Conservation (phyloP, 2,888 invertebrate species). For the Ceraclea dissimilis region DNA sequence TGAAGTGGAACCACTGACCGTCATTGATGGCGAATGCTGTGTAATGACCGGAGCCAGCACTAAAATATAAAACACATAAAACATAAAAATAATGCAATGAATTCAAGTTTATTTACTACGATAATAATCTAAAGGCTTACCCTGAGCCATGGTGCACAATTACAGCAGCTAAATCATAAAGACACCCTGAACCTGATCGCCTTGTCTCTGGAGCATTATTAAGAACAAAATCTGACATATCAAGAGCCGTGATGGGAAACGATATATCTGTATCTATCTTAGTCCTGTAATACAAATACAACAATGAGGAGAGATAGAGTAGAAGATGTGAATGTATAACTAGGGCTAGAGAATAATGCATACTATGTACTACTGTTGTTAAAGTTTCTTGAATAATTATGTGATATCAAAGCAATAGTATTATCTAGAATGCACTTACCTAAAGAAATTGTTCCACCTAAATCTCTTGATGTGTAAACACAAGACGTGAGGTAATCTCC, state of each 20-base stretch:
- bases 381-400: too few relatives aligned
- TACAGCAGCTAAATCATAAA: slow-evolving; percentile 74
- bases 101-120: too few relatives aligned
- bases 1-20: slow-evolving; percentile 78
- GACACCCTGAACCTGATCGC: slow-evolving; percentile 52
- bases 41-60: slow-evolving; percentile 79
- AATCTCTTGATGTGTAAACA: slow-evolving; percentile 79
- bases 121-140: slow-evolving; percentile 36
- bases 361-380: too few relatives aligned
- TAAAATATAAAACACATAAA: slow-evolving; percentile 31
- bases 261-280: slow-evolving; percentile 73
- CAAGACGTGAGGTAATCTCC: slow-evolving; percentile 71
- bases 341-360: too few relatives aligned
- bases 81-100: background rate
- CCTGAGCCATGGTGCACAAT: slow-evolving; percentile 78
- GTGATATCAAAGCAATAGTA: background rate
- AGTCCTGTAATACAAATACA: slow-evolving; percentile 38
- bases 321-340: too few relatives aligned
- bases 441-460: slow-evolving; percentile 72
- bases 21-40: slow-evolving; percentile 77
- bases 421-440: slow-evolving; percentile 34
- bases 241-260: slow-evolving; percentile 67
- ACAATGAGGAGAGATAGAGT: too few relatives aligned
- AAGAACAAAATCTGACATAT: slow-evolving; percentile 71
- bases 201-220: slow-evolving; percentile 58